Conservation (phyloP, 2,888 invertebrate genomes). For the Xestoiulus laeticollis region DNA sequence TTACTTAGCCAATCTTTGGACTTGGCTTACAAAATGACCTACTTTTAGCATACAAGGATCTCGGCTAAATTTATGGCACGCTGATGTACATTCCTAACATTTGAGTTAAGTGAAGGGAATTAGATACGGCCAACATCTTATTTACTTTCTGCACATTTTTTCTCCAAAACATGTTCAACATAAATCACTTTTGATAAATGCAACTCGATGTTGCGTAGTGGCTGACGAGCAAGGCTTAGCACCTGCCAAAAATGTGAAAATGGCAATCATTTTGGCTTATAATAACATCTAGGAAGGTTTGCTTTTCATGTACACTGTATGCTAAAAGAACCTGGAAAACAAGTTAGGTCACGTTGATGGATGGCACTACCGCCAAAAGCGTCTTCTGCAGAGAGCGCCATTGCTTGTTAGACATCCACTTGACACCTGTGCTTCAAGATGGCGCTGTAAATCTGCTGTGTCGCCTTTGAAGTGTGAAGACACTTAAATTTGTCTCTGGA, state of each 20-base stretch:
- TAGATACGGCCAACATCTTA: conserved; percentile 3
- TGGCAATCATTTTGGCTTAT: not conserved
- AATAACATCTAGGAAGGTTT: not conserved
- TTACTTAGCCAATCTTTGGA: not conserved
- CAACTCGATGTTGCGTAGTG: not conserved
- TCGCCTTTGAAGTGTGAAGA: too few species aligned
- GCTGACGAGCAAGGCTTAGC: not conserved
- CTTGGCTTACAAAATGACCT: conserved; percentile 12
- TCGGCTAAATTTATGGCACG: not conserved
- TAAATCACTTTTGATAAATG: conserved; percentile 12
- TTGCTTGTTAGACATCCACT: not conserved
- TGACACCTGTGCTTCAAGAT: not conserved
- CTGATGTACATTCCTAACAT: not conserved
- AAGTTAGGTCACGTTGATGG: not conserved
- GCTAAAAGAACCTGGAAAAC: not conserved
- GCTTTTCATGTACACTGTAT: not conserved
- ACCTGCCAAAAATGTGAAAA: not conserved
- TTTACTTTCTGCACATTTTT: not conserved
- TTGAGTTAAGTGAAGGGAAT: conserved; percentile 12
- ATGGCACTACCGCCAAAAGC: not conserved
- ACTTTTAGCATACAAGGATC: not conserved
- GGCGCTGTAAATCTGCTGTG: not conserved
- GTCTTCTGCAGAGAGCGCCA: not conserved
- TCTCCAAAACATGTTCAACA: not conserved
- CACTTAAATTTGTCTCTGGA: too few species aligned